These are phyloP conservation scores for Cervus canadensis DNA, from an alignment of 2,113 vertebrate genomes.

Conservation along the genomic window DNA sequence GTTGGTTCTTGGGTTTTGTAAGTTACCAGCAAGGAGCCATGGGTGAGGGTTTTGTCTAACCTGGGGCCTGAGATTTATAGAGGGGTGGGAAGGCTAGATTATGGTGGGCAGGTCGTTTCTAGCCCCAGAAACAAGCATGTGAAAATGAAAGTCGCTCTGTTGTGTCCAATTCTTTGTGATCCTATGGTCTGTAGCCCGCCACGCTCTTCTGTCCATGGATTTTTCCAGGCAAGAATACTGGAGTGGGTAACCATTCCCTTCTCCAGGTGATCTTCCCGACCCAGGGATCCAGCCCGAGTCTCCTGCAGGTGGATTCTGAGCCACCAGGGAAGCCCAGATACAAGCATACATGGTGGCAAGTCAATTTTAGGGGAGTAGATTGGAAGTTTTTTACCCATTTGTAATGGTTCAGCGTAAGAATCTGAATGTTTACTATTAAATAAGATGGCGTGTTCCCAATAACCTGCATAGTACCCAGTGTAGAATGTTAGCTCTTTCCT, in stretches of 20 bases:
- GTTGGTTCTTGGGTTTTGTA: neutral
- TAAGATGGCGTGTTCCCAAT: neutral
- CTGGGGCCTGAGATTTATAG: neutral
- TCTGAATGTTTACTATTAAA: neutral
- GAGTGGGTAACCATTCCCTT: neutral
- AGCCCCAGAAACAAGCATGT: neutral
- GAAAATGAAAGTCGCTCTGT: neutral
- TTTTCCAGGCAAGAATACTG: neutral
- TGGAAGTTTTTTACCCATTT: neutral
- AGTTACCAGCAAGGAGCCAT: neutral
- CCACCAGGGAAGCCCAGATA: neutral
- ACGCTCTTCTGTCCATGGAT: neutral
- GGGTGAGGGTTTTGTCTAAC: neutral
- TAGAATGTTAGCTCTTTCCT: neutral
- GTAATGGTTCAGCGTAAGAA: neutral
- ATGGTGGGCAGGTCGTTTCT: neutral
- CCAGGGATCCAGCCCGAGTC: neutral
- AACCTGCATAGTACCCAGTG: neutral
- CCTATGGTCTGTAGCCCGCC: neutral
- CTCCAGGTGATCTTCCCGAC: neutral
- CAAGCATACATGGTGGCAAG: neutral
- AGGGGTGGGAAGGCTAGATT: neutral
- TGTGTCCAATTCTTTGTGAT: neutral
- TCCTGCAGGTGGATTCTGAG: neutral
- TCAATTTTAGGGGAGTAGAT: neutral